phyloP scores from a whole-genome alignment of 2,113 vertebrate species.

The Tachysurus vachellii region DNA sequence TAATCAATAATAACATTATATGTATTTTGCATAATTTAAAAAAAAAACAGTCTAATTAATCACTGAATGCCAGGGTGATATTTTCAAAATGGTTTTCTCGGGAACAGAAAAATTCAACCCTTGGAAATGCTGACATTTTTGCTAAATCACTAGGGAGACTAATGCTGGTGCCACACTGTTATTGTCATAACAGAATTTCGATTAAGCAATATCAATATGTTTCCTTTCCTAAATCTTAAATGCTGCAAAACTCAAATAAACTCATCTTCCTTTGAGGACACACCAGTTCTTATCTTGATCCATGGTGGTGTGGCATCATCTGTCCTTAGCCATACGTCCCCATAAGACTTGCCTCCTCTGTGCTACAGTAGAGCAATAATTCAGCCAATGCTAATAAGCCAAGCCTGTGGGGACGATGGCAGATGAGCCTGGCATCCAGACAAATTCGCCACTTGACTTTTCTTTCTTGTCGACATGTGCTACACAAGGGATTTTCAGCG shows the following conservation, averaged over 20 bases:
- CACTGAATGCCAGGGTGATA: conserved; percentile 24
- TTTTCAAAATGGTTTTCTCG: conserved; percentile 25
- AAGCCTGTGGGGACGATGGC: conserved; percentile 77
- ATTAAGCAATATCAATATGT: conserved; percentile 40
- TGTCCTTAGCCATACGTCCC: conserved; percentile 40
- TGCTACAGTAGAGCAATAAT: conserved; percentile 81
- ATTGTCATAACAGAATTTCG: conserved; percentile 42
- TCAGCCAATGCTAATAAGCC: conserved; percentile 82
- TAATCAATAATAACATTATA: conserved; percentile 15
- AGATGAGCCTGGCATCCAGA: conserved; percentile 75
- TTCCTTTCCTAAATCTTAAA: conserved; percentile 35
- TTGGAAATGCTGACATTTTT: conserved; percentile 51
- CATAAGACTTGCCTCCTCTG: conserved; percentile 62
- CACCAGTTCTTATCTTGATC: conserved; percentile 27
- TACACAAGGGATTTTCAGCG: conserved; percentile 78
- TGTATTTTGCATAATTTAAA: conserved; percentile 25
- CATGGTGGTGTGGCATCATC: conserved; percentile 36
- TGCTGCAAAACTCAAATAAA: conserved; percentile 30
- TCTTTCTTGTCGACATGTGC: conserved; percentile 71
- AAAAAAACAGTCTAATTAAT: conserved; percentile 28
- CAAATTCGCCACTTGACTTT: conserved; percentile 84
- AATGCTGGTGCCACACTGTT: conserved; percentile 39
- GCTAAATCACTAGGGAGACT: conserved; percentile 44
- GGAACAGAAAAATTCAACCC: conserved; percentile 23
- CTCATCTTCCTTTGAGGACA: conserved; percentile 44